phyloP scores from a whole-genome alignment of 2,888 invertebrate genomes.

The Dryadula phaetusa region DNA sequence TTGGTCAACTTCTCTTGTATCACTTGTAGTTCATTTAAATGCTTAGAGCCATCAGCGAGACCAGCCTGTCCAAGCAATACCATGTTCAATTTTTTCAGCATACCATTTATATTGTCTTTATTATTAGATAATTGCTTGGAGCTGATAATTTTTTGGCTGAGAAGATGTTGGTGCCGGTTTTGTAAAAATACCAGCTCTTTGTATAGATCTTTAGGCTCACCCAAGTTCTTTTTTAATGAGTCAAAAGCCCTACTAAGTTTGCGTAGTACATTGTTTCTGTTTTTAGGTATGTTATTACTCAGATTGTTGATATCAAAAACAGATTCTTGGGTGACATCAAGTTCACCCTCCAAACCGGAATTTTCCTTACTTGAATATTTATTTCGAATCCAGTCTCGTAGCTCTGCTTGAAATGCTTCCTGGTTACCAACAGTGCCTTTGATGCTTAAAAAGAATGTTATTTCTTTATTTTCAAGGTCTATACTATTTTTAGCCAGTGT shows the following conservation, averaged over 20 bases:
- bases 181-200: conserved; percentile 73
- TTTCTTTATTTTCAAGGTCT: conserved; percentile 66
- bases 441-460: conserved; percentile 71
- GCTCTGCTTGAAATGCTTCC: conserved; percentile 77
- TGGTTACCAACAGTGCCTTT: conserved; percentile 79
- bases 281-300: conserved; percentile 64
- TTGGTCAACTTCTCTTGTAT: conserved; percentile 65
- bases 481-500: conserved; percentile 64
- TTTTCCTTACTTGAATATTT: conserved; percentile 39
- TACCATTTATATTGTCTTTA: conserved; percentile 70
- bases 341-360: conserved; percentile 48
- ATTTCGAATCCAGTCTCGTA: conserved; percentile 68
- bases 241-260: conserved; percentile 65
- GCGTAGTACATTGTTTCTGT: conserved; percentile 61
- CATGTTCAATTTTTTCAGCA: conserved; percentile 82
- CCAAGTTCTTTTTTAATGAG: conserved; percentile 72
- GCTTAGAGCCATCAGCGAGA: conserved; percentile 76
- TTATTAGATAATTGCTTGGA: conserved; percentile 62
- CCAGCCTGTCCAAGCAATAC: conserved; percentile 85
- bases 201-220: conserved; percentile 77
- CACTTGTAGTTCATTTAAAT: conserved; percentile 71
- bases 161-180: conserved; percentile 69
- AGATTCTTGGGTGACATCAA: conserved; percentile 40
- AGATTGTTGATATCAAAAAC: conserved; percentile 30
- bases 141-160: conserved; percentile 65